Base-by-base conservation (phyloP, 2,113 vertebrate species). In the Phalacrocorax aristotelis region DNA sequence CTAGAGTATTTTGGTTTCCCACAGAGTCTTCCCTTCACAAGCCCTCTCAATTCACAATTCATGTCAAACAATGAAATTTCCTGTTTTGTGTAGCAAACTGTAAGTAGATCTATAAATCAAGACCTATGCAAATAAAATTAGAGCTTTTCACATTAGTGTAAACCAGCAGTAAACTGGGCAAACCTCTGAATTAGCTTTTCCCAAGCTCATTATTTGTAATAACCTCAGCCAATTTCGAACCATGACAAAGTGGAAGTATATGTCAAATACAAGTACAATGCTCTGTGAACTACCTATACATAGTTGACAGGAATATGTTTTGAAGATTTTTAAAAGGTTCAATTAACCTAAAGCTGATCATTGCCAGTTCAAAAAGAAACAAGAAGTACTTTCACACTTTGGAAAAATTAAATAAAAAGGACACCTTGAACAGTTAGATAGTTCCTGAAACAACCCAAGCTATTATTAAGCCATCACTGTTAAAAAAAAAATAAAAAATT, bases 141-240 rank as follows among this genome's bases (percentile, higher is more conserved):
- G 54, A 78, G 27, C 13, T 86, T 77, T 90, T 76, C 44, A 36
- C 21, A 91, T 70, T 64, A 42, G n/a, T 6, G 2, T 42, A 91
- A 88, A 90, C 57, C 15, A 66, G 17, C 61, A 66, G 32, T 83
- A 92, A 95, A 90, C 23, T 74, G 46, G 61, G 32, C n/a, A 93
- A 84, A 95, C 21, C 52, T 93, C 23, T 72, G 6, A 21, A 72
- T 89, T 87, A 95, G 77, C 72, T 92, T 94, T 79, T 90, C 62
- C 66, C 22, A 93, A 80, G 26, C 64, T 96, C 61, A 91, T 87
- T 84, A 68, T 93, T 82, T 95, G 54, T 88, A 94, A 22, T 82
- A 77, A 40, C 8, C 7, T 27, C 58, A 90, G 44, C 29, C 85
- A 94, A 87, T 91, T 95, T 95, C 87, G 86, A 91, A 88, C 9